Evolutionary conservation across 1,140 invertebrate genomes (phyloP).

Genomic region (Polypedilum pembai): DNA sequence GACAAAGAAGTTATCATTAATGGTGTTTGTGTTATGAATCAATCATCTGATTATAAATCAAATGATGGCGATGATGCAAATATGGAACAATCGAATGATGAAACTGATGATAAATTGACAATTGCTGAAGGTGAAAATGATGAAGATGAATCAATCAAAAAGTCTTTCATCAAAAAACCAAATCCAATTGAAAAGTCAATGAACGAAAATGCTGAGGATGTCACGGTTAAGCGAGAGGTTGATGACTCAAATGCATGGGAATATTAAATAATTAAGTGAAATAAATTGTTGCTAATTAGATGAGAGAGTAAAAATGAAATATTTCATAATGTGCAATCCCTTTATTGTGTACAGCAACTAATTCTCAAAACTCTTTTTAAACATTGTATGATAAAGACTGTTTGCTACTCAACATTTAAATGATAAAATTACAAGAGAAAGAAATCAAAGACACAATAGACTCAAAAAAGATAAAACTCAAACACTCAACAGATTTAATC

Average conservation of each 20-base stretch:
- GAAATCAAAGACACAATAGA: neutral
- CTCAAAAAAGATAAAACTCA: neutral
- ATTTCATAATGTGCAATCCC: too few relatives aligned
- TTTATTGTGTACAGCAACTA: too few relatives aligned
- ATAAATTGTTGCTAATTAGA: neutral
- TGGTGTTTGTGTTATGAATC: constrained; percentile 82
- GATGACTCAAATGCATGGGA: neutral
- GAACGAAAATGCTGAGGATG: neutral
- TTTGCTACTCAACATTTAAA: constrained; percentile 8
- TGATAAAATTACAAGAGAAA: neutral
- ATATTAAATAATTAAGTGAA: neutral
- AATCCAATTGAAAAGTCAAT: constrained; percentile 8
- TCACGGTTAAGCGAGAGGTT: neutral
- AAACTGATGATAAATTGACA: neutral
- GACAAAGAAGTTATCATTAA: constrained; percentile 80
- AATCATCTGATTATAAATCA: constrained; percentile 29
- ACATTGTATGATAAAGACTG: constrained; percentile 7
- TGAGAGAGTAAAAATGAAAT: too few relatives aligned
- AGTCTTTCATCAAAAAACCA: constrained; percentile 21
- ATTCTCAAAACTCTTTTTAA: too few relatives aligned
- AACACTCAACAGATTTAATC: neutral
- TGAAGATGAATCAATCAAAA: constrained; percentile 9
- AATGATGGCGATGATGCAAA: constrained; percentile 30
- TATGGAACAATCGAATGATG: constrained; percentile 1
- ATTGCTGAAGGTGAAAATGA: neutral